A percentile compares a stretch with the other conserved stretches of the same genome.
phyloP scores from a whole-genome alignment of 1,140 invertebrate genomes.

The Aphis gossypii region DNA sequence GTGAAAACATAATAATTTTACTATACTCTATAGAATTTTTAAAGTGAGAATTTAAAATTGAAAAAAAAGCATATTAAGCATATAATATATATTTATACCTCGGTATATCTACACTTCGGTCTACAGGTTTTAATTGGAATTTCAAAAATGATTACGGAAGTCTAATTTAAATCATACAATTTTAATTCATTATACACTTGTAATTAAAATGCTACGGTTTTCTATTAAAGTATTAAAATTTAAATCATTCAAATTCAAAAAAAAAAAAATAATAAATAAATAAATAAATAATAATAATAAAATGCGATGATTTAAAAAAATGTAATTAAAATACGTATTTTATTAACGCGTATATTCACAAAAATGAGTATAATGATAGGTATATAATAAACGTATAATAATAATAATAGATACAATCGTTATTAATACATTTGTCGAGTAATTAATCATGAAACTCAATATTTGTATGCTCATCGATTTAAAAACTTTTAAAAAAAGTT shows the following conservation, averaged over 20 bases:
- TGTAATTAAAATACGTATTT: conserved; percentile 19
- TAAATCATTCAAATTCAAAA: not conserved
- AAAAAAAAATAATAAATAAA: not conserved
- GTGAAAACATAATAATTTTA: not conserved
- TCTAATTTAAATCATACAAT: conserved; percentile 28
- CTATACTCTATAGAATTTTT: not conserved
- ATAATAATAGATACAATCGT: not conserved
- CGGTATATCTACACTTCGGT: not conserved
- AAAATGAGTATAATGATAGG: not conserved
- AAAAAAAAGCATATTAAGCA: not conserved
- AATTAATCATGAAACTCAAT: not conserved
- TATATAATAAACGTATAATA: too few species aligned
- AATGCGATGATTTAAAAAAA: conserved; percentile 8
- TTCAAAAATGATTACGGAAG: conserved; percentile 16
- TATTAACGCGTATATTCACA: not conserved
- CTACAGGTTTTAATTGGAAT: not conserved
- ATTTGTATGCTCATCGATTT: not conserved
- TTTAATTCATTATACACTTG: conserved; percentile 18
- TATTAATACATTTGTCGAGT: not conserved
- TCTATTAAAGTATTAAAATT: not conserved
- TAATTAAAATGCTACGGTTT: conserved; percentile 6
- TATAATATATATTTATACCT: not conserved
- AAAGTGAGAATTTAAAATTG: not conserved
- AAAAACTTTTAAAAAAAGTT: not conserved
- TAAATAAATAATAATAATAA: conserved; percentile 3